Conservation (phyloP, 2,888 invertebrate species). For the Hydropsyche betteni region DNA sequence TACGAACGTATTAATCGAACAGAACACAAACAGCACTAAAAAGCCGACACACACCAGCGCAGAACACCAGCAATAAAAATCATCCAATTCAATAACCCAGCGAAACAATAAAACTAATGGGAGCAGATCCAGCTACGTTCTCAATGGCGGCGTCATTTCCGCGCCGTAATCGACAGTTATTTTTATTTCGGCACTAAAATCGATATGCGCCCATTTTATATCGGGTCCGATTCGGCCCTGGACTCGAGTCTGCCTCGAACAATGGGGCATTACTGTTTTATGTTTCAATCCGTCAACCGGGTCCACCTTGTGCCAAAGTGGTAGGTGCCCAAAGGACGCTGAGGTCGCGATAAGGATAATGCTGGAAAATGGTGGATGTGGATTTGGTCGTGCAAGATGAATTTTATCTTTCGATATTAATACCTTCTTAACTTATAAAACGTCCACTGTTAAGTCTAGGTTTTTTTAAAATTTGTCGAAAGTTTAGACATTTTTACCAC, state of each 20-base stretch:
- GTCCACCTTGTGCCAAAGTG: not conserved
- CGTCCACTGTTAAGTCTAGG: no score
- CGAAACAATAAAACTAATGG: slow-evolving; percentile 5
- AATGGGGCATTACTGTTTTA: slow-evolving; percentile 51
- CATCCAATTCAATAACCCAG: no score
- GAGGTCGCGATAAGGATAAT: not conserved
- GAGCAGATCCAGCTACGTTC: not conserved
- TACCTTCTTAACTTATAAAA: no score
- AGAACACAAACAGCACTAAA: not conserved
- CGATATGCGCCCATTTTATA: not conserved
- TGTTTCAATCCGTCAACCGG: slow-evolving; percentile 48
- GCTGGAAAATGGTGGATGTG: no score
- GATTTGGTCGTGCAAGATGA: not conserved
- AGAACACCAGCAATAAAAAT: no score
- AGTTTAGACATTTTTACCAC: no score
- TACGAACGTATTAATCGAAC: not conserved
- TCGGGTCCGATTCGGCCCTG: slow-evolving; percentile 38
- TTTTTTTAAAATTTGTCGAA: no score
- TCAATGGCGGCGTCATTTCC: slow-evolving; percentile 8
- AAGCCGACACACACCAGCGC: no score
- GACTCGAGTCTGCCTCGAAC: slow-evolving; percentile 27
- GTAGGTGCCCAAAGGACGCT: slow-evolving; percentile 28
- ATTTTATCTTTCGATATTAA: no score
- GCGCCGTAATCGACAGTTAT: not conserved
- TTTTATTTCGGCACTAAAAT: not conserved